Percentiles rank a stretch among this genome's conserved stretches.
These are phyloP conservation scores for Pandemis heparana DNA, from an alignment of 2,888 invertebrate genomes.

Conservation along the genomic window DNA sequence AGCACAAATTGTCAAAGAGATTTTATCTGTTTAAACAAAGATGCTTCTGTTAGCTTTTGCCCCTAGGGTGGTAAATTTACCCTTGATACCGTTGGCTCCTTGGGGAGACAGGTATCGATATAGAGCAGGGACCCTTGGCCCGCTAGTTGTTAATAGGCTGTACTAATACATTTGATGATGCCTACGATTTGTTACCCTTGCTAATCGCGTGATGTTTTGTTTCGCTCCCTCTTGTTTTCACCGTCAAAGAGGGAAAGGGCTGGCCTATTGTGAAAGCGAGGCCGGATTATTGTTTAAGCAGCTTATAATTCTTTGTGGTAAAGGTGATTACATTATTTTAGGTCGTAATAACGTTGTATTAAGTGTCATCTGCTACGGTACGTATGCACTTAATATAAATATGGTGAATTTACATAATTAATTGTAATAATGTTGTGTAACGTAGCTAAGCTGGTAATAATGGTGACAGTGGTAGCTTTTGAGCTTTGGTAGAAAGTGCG, in stretches of 20 bases:
- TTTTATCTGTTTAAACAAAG: constrained; percentile 85
- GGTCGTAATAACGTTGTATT: constrained; percentile 42
- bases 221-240: constrained; percentile 45
- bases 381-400: constrained; percentile 21
- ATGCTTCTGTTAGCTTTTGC: constrained; percentile 81
- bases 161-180: constrained; percentile 82
- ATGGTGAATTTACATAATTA: constrained; percentile 22
- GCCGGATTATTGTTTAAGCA: constrained; percentile 66
- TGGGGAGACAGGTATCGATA: constrained; percentile 31
- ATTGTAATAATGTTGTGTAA: constrained; percentile 9
- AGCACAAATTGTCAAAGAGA: constrained; percentile 86
- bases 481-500: background rate
- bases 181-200: constrained; percentile 73
- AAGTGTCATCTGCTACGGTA: constrained; percentile 32
- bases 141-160: constrained; percentile 71
- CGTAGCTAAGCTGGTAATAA: background rate
- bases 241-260: constrained; percentile 47
- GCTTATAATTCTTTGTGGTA: constrained; percentile 66
- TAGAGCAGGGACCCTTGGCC: constrained; percentile 29
- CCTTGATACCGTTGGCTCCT: constrained; percentile 30
- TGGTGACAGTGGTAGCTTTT: background rate
- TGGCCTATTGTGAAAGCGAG: constrained; percentile 60
- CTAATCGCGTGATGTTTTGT: constrained; percentile 68
- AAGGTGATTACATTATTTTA: constrained; percentile 52
- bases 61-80: constrained; percentile 51